Percentiles rank a stretch among this genome's conserved stretches.
Conservation (phyloP, 1,140 invertebrate species). For the Euschistus heros region DNA sequence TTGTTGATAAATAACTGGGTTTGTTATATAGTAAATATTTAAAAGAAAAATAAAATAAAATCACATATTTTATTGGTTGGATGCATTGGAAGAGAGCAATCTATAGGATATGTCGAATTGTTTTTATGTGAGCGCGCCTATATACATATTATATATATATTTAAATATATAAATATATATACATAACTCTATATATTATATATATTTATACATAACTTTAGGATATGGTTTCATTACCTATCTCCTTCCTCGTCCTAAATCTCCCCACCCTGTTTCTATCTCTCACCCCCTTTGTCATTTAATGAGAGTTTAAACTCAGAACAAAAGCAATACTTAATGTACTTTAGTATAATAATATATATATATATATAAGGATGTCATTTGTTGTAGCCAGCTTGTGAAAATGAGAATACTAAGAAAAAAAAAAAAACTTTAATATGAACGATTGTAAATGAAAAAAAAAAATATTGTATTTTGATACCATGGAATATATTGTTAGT, state of each 20-base stretch:
- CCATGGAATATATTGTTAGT: constrained; percentile 21
- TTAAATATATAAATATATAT: constrained; percentile 21
- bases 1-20: constrained; percentile 24
- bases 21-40: constrained; percentile 20
- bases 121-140: constrained; percentile 11
- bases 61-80: constrained; percentile 12
- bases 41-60: background rate
- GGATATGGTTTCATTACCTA: constrained; percentile 19
- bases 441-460: constrained; percentile 24
- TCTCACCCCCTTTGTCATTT: constrained; percentile 4
- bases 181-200: constrained; percentile 20
- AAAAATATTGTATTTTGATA: constrained; percentile 27
- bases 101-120: background rate
- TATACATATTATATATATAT: constrained; percentile 11
- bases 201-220: constrained; percentile 25
- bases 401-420: background rate
- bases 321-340: constrained; percentile 27
- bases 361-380: constrained; percentile 22
- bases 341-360: constrained; percentile 21
- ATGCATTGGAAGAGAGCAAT: constrained; percentile 11
- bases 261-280: constrained; percentile 11
- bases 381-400: constrained; percentile 23
- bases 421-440: constrained; percentile 17
- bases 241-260: constrained; percentile 5
- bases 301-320: constrained; percentile 20